Conservation (phyloP, 2,888 invertebrate species). For the Pyrochroa serraticornis region DNA sequence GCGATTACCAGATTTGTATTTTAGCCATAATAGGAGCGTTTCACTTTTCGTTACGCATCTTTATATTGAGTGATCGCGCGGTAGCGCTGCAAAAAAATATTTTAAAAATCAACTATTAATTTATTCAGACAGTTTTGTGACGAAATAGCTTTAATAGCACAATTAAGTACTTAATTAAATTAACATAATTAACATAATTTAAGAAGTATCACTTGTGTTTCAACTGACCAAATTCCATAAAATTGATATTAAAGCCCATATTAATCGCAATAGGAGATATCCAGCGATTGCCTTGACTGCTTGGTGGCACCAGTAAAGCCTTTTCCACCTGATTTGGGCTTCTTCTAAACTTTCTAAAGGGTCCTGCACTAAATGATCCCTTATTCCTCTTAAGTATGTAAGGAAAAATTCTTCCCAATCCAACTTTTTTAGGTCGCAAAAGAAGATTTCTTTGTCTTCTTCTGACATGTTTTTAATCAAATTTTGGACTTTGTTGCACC, state of each 20-base stretch:
- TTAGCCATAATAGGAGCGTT: too few relatives aligned
- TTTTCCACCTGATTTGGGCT: slow-evolving; percentile 54
- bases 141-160: too few relatives aligned
- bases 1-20: too few relatives aligned
- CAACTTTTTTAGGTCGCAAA: slow-evolving; percentile 75
- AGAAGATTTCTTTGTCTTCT: slow-evolving; percentile 66
- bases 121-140: too few relatives aligned
- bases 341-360: slow-evolving; percentile 69
- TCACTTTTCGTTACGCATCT: too few relatives aligned
- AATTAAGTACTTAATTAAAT: too few relatives aligned
- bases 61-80: too few relatives aligned
- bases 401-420: slow-evolving; percentile 77
- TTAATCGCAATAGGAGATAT: slow-evolving; percentile 10
- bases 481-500: slow-evolving; percentile 65
- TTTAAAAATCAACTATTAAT: too few relatives aligned
- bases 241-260: slow-evolving; percentile 7
- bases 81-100: too few relatives aligned
- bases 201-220: too few relatives aligned
- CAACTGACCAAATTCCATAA: not conserved
- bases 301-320: slow-evolving; percentile 32
- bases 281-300: slow-evolving; percentile 8
- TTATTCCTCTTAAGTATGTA: slow-evolving; percentile 74
- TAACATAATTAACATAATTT: too few relatives aligned
- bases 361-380: slow-evolving; percentile 81
- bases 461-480: slow-evolving; percentile 62